These are phyloP conservation scores for Barbus barbus DNA, from an alignment of 2,113 vertebrate species.

Conservation along the genomic window DNA sequence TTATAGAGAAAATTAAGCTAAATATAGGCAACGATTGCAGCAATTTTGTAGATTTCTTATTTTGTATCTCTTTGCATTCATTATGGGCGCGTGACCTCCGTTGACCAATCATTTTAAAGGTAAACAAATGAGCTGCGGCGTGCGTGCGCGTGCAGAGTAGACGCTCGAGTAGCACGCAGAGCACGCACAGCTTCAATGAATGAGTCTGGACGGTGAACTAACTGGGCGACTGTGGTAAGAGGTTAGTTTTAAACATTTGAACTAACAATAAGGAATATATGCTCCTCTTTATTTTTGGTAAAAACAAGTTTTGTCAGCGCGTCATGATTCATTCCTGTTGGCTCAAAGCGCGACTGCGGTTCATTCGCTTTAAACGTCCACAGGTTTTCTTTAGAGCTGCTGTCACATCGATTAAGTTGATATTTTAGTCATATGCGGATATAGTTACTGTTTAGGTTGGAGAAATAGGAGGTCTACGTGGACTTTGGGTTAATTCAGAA, in stretches of 20 bases:
- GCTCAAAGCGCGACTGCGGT: not conserved
- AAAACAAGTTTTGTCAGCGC: not conserved
- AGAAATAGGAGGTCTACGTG: not conserved
- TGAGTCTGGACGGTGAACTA: constrained; percentile 32
- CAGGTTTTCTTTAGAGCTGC: not conserved
- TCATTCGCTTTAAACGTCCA: not conserved
- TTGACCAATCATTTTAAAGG: constrained; percentile 75
- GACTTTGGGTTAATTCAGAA: not conserved
- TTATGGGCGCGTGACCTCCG: constrained; percentile 43
- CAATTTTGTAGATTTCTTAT: not conserved
- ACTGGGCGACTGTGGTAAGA: not conserved
- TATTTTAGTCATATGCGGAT: not conserved
- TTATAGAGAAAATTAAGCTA: no score
- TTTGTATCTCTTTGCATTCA: not conserved
- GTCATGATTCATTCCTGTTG: not conserved
- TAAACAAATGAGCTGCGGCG: constrained; percentile 64
- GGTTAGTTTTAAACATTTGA: not conserved
- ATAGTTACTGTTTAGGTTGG: not conserved
- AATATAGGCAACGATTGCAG: no score
- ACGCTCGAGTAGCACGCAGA: not conserved
- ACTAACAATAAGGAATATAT: not conserved
- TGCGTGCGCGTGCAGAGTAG: not conserved
- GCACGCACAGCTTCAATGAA: not conserved
- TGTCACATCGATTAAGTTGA: not conserved
- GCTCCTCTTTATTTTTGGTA: not conserved